Base-by-base conservation (phyloP, 2,888 invertebrate genomes). In the Morpho deidamia region DNA sequence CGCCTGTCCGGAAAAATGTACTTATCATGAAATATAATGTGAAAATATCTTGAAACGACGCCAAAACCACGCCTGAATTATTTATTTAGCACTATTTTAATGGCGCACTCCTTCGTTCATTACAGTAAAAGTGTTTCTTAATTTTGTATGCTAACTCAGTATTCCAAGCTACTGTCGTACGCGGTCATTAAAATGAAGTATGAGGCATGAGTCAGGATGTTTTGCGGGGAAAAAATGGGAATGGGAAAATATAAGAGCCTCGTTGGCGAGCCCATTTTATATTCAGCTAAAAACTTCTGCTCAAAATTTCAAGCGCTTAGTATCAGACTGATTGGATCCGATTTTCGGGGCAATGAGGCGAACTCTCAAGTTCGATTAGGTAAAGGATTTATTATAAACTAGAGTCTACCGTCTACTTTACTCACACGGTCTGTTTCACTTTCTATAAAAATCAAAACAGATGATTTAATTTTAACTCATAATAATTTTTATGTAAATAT, bases 1-100 rank as follows among this genome's bases (percentile, higher is more conserved):
- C 57, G 59, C 56, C 56, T 64, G 56, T 60, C 71, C 76, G 80
- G 83, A 88, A 87, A 89, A 87, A 85, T 86, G 81, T 82, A 81
- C 76, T 74, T 79, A 86, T 88, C 87, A 86, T 88, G 87, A 88
- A 89, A 88, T 85, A 88, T 87, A 83, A 88, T 86, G 88, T 86
- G 78, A 78, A 86, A 85, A 85, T 84, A 80, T 84, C 85, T 87
- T 89, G 88, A 88, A 88, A 83, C 85, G 78, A 78, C 76, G 89
- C 89, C 88, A 89, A 88, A 85, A 79, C 86, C 71, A 70, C 71
- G 76, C 67, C 71, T 88, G 88, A 86, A 88, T 89, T 87, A 87
- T 88, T 87, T 86, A 88, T 87, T 80, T 81, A 74, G 72, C 72
- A 81, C 81, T 82, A 85, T 86, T 88, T 86, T 88, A 87, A 89